Evolutionary conservation across 2,888 invertebrate genomes (phyloP).

Genomic region (Lottia scabra): DNA sequence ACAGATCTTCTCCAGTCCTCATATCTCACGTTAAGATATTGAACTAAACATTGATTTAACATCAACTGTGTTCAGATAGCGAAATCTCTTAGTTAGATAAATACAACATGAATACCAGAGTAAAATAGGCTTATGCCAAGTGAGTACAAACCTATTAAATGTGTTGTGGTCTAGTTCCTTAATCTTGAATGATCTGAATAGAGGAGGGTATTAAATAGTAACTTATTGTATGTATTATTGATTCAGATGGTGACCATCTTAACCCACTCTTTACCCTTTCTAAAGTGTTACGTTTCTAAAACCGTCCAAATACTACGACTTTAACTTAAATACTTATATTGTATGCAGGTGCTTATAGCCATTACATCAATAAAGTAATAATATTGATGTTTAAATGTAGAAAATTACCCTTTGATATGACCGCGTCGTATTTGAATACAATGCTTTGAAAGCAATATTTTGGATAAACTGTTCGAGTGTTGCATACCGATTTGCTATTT

Average conservation of each 20-base stretch:
- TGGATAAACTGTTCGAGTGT: too few species aligned
- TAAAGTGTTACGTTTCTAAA: conserved; percentile 2
- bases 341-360: not conserved
- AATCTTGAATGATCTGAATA: not conserved
- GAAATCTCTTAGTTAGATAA: too few species aligned
- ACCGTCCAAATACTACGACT: not conserved
- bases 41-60: not conserved
- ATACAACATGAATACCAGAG: not conserved
- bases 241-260: conserved; percentile 1
- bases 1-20: not conserved
- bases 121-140: not conserved
- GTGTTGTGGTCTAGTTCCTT: not conserved
- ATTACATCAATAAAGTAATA: not conserved
- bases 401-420: too few species aligned
- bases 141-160: conserved; percentile 2
- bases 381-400: not conserved
- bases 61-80: not conserved
- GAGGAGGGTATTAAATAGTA: not conserved
- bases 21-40: conserved; percentile 1
- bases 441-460: too few species aligned
- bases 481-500: too few species aligned
- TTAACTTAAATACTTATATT: not conserved
- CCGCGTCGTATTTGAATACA: too few species aligned
- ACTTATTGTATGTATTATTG: not conserved
- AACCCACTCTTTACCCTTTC: not conserved